A percentile compares a stretch with the other conserved stretches of the same genome.
phyloP scores from a whole-genome alignment of 2,797 vertebrate species.

The Dallia pectoralis region DNA sequence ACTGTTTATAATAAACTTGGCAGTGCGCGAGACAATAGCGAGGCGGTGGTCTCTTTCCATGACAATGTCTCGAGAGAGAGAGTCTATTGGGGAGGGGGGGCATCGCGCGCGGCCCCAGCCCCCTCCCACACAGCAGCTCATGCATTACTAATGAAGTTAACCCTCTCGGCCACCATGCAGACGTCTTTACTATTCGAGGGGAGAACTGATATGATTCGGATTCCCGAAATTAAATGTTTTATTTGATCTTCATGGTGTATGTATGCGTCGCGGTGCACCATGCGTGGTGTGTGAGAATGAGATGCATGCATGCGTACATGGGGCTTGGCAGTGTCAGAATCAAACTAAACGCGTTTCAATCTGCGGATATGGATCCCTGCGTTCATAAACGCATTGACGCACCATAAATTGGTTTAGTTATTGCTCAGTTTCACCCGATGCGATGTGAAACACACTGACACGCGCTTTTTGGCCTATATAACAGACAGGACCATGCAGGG shows the following conservation, averaged over 20 bases:
- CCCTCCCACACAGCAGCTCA: conserved; percentile 49
- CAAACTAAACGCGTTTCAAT: conserved; percentile 6
- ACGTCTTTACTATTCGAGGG: conserved; percentile 60
- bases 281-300: conserved; percentile 67
- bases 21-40: conserved; percentile 78
- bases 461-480: neutral
- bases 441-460: neutral
- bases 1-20: conserved; percentile 83
- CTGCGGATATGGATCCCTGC: neutral
- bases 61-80: conserved; percentile 73
- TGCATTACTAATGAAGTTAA: conserved; percentile 65
- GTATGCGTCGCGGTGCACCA: conserved; percentile 59
- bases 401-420: conserved; percentile 75
- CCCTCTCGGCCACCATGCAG: conserved; percentile 44
- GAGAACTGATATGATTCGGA: conserved; percentile 66
- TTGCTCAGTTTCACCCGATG: conserved; percentile 65
- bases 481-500: neutral
- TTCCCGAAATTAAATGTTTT: conserved; percentile 71
- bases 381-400: conserved; percentile 71
- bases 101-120: conserved; percentile 44
- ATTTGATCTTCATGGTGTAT: conserved; percentile 71
- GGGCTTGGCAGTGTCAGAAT: conserved; percentile 27
- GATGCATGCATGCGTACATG: too few species aligned
- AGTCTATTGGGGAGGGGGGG: conserved; percentile 63
- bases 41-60: conserved; percentile 87